These are phyloP conservation scores for Agrilus mali DNA, from an alignment of 2,888 invertebrate species.

Conservation along the genomic window DNA sequence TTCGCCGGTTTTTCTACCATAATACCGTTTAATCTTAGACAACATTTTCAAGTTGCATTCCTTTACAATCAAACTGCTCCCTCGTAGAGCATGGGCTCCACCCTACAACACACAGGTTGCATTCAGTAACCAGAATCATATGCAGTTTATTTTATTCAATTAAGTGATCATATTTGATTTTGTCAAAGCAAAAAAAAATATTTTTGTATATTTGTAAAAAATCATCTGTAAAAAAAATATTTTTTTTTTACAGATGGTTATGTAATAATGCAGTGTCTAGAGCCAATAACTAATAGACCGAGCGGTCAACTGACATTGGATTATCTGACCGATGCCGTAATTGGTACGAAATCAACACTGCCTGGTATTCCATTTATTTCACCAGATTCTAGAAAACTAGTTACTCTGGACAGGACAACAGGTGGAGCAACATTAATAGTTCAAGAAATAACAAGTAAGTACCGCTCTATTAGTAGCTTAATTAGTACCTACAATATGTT, in stretches of 20 bases:
- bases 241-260: conserved; percentile 46
- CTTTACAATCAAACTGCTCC: too few relatives aligned
- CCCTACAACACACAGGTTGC: too few relatives aligned
- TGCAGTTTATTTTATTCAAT: too few relatives aligned
- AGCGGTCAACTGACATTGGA: conserved; percentile 57
- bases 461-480: neutral
- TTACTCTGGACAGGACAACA: conserved; percentile 48
- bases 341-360: conserved; percentile 47
- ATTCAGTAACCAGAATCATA: too few relatives aligned
- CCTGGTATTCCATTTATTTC: conserved; percentile 54
- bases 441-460: conserved; percentile 49
- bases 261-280: conserved; percentile 56
- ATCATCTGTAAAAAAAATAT: too few relatives aligned
- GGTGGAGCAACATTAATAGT: conserved; percentile 48
- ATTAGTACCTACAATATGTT: too few relatives aligned
- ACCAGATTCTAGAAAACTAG: conserved; percentile 56
- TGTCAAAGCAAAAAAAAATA: neutral
- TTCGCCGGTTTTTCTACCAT: too few relatives aligned
- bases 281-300: conserved; percentile 48
- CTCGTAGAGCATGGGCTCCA: too few relatives aligned
- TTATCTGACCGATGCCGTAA: conserved; percentile 58
- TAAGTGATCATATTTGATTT: too few relatives aligned
- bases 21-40: too few relatives aligned
- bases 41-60: too few relatives aligned
- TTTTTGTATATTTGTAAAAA: too few relatives aligned